Conservation (phyloP, 1,140 invertebrate species). For the Caerostris darwini region DNA sequence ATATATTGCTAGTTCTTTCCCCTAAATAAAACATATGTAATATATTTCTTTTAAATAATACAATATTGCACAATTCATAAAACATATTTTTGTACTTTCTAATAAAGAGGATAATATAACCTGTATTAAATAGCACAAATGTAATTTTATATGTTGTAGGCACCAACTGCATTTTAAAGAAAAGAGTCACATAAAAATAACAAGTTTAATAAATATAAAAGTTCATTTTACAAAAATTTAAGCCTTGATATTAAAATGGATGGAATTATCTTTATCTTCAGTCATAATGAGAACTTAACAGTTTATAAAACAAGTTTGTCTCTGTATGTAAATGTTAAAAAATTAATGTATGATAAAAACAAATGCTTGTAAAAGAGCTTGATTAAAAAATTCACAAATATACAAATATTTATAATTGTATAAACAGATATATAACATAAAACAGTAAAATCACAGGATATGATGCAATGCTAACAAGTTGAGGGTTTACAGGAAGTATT, state of each 20-base stretch:
- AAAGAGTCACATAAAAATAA: constrained; percentile 12
- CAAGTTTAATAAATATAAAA: constrained; percentile 72
- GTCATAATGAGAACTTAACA: constrained; percentile 20
- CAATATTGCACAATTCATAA: too few relatives aligned
- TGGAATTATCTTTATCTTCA: constrained; percentile 5
- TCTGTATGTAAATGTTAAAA: constrained; percentile 21
- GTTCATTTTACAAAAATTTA: constrained; percentile 55
- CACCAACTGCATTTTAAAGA: not conserved
- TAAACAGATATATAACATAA: constrained; percentile 12
- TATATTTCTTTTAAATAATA: too few relatives aligned
- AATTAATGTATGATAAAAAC: constrained; percentile 29
- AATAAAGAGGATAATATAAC: too few relatives aligned
- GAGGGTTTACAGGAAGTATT: constrained; percentile 49
- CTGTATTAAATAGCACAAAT: too few relatives aligned
- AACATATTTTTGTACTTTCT: too few relatives aligned
- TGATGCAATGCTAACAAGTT: constrained; percentile 65
- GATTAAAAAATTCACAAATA: constrained; percentile 65
- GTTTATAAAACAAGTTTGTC: not conserved
- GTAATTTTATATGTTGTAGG: too few relatives aligned
- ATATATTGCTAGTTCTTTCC: too few relatives aligned
- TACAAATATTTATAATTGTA: constrained; percentile 58
- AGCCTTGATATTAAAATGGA: constrained; percentile 25
- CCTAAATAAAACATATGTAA: too few relatives aligned
- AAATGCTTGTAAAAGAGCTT: constrained; percentile 44
- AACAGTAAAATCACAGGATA: constrained; percentile 41